Conservation (phyloP, 2,888 invertebrate species). For the Heliconius charithonia region DNA sequence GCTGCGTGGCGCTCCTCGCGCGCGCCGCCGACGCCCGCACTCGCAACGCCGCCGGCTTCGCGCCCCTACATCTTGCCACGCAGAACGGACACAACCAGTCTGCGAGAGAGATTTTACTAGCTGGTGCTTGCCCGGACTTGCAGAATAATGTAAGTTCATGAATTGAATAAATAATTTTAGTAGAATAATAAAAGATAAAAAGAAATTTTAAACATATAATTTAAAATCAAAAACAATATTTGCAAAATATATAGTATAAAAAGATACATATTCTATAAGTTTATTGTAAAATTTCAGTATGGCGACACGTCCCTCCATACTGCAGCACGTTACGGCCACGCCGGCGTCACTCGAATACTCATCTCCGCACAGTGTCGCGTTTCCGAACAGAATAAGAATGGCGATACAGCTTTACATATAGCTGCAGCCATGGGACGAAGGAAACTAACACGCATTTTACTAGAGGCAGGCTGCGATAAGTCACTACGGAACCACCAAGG, state of each 20-base stretch:
- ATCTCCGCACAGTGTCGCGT: constrained; percentile 94
- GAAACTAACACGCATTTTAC: constrained; percentile 94
- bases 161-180: neutral
- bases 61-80: constrained; percentile 96
- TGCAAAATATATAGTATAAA: neutral
- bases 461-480: constrained; percentile 92
- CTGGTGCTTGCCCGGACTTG: constrained; percentile 93
- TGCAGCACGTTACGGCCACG: constrained; percentile 97
- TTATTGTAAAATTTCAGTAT: constrained; percentile 72
- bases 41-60: constrained; percentile 94
- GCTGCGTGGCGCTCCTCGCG: constrained; percentile 89
- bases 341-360: constrained; percentile 96
- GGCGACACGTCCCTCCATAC: constrained; percentile 98
- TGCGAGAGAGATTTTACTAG: constrained; percentile 93
- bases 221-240: too few relatives aligned
- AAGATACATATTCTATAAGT: neutral
- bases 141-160: constrained; percentile 91
- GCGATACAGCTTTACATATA: constrained; percentile 97
- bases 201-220: too few relatives aligned
- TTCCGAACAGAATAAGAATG: constrained; percentile 97
- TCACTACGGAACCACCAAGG: constrained; percentile 90
- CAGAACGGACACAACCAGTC: constrained; percentile 99
- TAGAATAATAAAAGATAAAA: too few relatives aligned
- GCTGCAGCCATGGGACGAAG: constrained; percentile 96
- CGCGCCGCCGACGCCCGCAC: constrained; percentile 85